phyloP scores from a whole-genome alignment of 2,797 vertebrate species.

The Xenops minutus region DNA sequence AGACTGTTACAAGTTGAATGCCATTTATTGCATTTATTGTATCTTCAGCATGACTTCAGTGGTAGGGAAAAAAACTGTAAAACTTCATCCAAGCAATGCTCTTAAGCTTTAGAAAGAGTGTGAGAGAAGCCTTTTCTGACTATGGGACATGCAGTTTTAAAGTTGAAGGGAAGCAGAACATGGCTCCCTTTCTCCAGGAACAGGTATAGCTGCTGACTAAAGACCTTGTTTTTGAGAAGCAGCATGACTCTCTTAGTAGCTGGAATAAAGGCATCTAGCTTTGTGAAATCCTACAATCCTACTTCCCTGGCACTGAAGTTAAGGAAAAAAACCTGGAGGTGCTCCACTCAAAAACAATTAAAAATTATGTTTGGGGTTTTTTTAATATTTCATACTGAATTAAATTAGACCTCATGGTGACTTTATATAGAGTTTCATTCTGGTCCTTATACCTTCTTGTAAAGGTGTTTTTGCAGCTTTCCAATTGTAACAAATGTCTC shows the following conservation, averaged over 20 bases:
- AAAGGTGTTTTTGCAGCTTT: background rate
- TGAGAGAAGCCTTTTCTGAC: background rate
- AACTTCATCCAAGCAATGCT: background rate
- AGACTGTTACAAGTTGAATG: background rate
- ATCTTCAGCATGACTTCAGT: background rate
- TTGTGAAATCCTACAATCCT: background rate
- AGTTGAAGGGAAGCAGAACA: background rate
- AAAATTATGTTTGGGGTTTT: background rate
- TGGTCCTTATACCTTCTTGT: background rate
- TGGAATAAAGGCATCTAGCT: background rate
- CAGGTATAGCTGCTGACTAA: background rate
- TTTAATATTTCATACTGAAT: background rate
- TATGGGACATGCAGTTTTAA: background rate
- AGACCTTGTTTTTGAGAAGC: background rate
- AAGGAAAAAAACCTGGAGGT: background rate
- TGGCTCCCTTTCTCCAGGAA: background rate
- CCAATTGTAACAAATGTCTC: background rate
- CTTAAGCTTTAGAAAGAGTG: background rate
- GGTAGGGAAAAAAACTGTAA: background rate
- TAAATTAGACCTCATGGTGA: background rate
- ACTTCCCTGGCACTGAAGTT: background rate
- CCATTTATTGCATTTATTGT: background rate
- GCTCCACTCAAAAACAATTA: fast-evolving
- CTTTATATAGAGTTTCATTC: background rate
- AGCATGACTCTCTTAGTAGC: background rate